Conservation (phyloP, 2,797 vertebrate species). For the Gymnodraco acuticeps region DNA sequence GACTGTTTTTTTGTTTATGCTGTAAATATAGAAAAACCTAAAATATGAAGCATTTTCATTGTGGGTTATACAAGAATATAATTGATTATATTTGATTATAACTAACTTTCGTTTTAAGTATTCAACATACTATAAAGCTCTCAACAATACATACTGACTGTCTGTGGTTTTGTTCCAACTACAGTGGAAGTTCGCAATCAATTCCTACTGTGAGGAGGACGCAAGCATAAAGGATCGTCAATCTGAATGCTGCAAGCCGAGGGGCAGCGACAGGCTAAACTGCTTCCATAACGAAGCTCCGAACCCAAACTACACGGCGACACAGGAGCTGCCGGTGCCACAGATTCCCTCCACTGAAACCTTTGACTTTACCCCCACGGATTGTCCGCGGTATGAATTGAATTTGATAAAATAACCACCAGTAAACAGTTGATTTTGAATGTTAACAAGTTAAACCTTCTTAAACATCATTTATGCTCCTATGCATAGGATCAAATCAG, state of each 20-base stretch:
- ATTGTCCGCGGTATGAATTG: conserved; percentile 70
- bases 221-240: conserved; percentile 59
- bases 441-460: too few relatives aligned
- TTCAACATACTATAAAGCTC: too few relatives aligned
- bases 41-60: too few relatives aligned
- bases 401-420: neutral
- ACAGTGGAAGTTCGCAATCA: conserved; percentile 80
- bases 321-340: conserved; percentile 31
- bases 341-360: neutral
- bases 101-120: too few relatives aligned
- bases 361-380: conserved; percentile 74
- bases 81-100: too few relatives aligned
- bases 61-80: too few relatives aligned
- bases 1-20: too few relatives aligned
- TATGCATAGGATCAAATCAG: neutral
- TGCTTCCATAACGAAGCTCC: conserved; percentile 76
- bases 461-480: neutral
- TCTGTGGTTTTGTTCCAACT: conserved; percentile 21
- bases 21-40: too few relatives aligned
- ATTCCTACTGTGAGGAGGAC: conserved; percentile 72
- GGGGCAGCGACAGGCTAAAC: neutral
- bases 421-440: neutral
- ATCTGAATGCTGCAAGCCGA: conserved; percentile 74
- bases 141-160: neutral
- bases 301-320: conserved; percentile 72